Evolutionary conservation across 2,113 vertebrate species (phyloP), one percentile per base, ranked within the genome.

Genomic region (Heterotilapia buettikoferi): DNA sequence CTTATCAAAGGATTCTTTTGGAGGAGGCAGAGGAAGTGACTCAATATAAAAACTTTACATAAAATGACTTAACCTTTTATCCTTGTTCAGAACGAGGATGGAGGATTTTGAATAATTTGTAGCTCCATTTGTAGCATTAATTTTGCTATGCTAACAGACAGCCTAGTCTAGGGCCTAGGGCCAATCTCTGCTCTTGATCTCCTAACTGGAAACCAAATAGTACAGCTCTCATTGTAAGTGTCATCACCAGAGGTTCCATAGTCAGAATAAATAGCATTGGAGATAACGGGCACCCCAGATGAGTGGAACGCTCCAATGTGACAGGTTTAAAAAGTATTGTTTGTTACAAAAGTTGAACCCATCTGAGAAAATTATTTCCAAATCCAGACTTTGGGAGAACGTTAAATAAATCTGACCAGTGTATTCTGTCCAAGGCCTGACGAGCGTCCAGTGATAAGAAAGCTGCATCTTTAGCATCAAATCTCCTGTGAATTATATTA

Each of bases 241-340:
- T 52, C 50, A 52, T 52, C 19, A n/a, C 9, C 19, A 52, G 18
- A 52, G 8, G 8, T 52, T 52, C 50, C 18, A 50, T 0, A 3
- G 47, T 21, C 53, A 54, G 53, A 54, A 12, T 54, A 12, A 0
- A 13, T 26, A 56, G 1, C 54, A 56, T 0, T 26, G 54, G 11
- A 13, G 53, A 24, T 56, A 52, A 52, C 47, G 18, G 47, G 47
- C 47, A 52, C 47, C 50, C 8, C 50, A 9, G 50, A 19, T 53
- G 19, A 53, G 50, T 53, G 19, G 0, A 53, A 53, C 9, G 0
- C 50, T 53, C 54, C 6, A 56, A 1, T 14, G 54, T 56, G 54
- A 56, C 4, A 0, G 21, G 21, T 56, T 56, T 56, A 53, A 9
- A 53, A 53, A 40, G 3, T 40, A 24, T 24, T 24, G 24, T 24